phyloP scores from a whole-genome alignment of 2,888 invertebrate genomes.

The Drosophila anomalipes region DNA sequence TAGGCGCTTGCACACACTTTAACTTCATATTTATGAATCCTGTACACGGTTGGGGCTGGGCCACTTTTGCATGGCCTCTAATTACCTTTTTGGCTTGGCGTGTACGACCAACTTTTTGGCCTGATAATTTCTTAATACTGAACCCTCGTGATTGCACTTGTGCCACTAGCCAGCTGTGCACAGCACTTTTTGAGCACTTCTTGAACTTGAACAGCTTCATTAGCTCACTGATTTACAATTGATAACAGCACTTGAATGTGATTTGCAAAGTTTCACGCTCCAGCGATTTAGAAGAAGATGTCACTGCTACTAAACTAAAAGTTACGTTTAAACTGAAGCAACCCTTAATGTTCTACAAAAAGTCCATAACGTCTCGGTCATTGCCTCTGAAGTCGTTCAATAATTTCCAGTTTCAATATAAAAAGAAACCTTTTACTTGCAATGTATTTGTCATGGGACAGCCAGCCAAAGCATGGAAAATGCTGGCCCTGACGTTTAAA shows the following conservation, averaged over 20 bases:
- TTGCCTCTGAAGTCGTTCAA: neutral
- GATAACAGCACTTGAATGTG: conserved; percentile 18
- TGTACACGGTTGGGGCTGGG: neutral
- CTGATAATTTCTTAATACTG: conserved; percentile 70
- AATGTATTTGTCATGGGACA: neutral
- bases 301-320: neutral
- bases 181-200: conserved; percentile 9
- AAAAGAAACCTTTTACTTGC: neutral
- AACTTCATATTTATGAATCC: conserved; percentile 43
- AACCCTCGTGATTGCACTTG: conserved; percentile 38
- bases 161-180: conserved; percentile 8
- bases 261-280: conserved; percentile 24
- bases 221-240: conserved; percentile 24
- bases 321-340: neutral
- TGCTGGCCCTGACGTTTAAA: conserved; percentile 20
- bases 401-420: neutral
- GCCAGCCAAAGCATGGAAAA: neutral
- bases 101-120: conserved; percentile 53
- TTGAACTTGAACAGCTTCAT: conserved; percentile 21
- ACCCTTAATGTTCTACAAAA: neutral
- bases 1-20: conserved; percentile 27
- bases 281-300: neutral
- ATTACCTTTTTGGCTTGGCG: conserved; percentile 57
- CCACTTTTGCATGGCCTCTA: conserved; percentile 62
- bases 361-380: neutral